These are phyloP conservation scores for Zaprionus ornatus DNA, from an alignment of 1,140 invertebrate genomes.

Conservation along the genomic window DNA sequence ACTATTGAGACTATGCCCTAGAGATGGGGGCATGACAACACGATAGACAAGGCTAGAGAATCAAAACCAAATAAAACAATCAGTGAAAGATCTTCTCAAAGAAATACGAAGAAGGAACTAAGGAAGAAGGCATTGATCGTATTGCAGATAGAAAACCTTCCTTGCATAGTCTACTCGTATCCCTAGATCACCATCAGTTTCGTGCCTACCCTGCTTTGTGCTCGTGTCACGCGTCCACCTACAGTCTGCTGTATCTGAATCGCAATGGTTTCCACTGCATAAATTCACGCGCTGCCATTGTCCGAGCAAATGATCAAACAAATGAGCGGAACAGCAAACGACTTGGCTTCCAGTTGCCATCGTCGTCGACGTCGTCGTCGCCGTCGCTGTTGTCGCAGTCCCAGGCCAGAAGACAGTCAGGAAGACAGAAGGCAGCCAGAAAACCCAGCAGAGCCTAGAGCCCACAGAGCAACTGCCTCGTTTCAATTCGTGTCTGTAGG, in stretches of 20 bases:
- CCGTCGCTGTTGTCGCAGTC: constrained; percentile 14
- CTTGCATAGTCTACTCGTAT: not conserved
- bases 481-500: constrained; percentile 34
- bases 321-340: constrained; percentile 56
- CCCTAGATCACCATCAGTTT: not conserved
- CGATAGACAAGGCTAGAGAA: not conserved
- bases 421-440: constrained; percentile 11
- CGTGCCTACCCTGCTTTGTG: not conserved
- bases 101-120: not conserved
- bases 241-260: not conserved
- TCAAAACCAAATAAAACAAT: not conserved
- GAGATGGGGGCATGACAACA: constrained; percentile 1
- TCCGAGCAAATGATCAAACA: constrained; percentile 77
- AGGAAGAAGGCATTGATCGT: not conserved
- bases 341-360: constrained; percentile 47
- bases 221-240: constrained; percentile 23
- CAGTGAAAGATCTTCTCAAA: not conserved
- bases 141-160: no score
- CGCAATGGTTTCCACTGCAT: constrained; percentile 68
- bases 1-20: constrained; percentile 13
- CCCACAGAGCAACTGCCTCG: constrained; percentile 23
- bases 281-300: constrained; percentile 82
- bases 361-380: constrained; percentile 1
- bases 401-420: constrained; percentile 25
- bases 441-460: constrained; percentile 20